Conservation (phyloP, 2,888 invertebrate species). For the Oligia fasciuncula region DNA sequence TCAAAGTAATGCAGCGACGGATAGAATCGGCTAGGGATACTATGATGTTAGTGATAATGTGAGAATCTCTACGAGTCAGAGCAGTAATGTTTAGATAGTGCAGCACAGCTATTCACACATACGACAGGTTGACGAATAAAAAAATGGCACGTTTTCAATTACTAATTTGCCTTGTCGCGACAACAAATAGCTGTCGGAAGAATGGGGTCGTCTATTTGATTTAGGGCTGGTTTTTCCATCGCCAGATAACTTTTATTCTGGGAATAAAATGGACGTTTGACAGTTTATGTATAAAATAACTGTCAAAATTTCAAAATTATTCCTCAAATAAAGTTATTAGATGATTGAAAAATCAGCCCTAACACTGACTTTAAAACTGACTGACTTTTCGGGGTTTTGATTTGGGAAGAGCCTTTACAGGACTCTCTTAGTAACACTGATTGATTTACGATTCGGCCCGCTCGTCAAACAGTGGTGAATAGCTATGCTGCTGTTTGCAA, state of each 20-base stretch:
- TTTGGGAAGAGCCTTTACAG: not conserved
- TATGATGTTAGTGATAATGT: slow-evolving; percentile 10
- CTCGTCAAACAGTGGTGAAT: not conserved
- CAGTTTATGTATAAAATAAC: too few species aligned
- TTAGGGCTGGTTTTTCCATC: too few species aligned
- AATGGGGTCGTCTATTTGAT: not conserved
- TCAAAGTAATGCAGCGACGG: slow-evolving; percentile 14
- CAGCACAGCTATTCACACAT: not conserved
- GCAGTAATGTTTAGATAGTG: slow-evolving; percentile 2
- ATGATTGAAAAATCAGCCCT: too few species aligned
- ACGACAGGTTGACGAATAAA: not conserved
- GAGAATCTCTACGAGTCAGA: slow-evolving; percentile 24
- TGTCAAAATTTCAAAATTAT: too few species aligned
- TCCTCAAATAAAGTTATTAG: too few species aligned
- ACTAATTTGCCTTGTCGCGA: not conserved
- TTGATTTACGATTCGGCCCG: not conserved
- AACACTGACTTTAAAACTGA: too few species aligned
- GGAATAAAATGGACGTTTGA: too few species aligned
- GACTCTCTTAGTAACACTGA: not conserved
- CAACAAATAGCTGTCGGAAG: not conserved
- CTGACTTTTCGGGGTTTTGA: not conserved
- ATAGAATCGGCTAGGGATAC: slow-evolving; percentile 33
- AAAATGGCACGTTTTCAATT: not conserved
- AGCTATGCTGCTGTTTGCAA: slow-evolving; percentile 10
- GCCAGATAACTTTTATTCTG: too few species aligned